These are phyloP conservation scores for Aspidoscelis tigris DNA, from an alignment of 2,113 vertebrate genomes.

Conservation along the genomic window DNA sequence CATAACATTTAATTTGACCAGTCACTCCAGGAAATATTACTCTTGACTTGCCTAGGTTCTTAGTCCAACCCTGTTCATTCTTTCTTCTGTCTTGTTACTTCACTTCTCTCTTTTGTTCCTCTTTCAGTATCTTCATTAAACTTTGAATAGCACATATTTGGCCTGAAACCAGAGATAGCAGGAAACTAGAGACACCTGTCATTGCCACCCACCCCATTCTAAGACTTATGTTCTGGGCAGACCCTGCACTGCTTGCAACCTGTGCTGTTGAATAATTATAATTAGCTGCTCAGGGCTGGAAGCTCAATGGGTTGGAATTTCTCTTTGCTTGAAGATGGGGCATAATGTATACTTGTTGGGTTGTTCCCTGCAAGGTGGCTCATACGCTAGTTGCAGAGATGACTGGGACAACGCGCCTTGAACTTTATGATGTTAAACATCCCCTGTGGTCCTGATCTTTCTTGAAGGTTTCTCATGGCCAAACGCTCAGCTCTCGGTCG, in stretches of 20 bases:
- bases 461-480: no score
- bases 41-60: no score
- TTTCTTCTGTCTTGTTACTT: background rate
- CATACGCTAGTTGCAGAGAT: no score
- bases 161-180: background rate
- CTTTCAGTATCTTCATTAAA: conserved; percentile 23
- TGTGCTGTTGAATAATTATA: background rate
- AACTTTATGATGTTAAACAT: no score
- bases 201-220: background rate
- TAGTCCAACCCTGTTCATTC: background rate
- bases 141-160: background rate
- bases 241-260: background rate
- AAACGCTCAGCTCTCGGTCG: no score
- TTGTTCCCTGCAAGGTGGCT: background rate
- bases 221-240: background rate
- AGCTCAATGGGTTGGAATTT: background rate
- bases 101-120: background rate
- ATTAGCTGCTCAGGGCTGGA: no score
- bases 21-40: no score
- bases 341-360: background rate
- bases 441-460: no score
- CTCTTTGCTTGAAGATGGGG: background rate
- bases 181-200: background rate
- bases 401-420: no score
- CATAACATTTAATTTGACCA: no score